Evolutionary conservation across 2,888 invertebrate species (phyloP).

Genomic region (Trichopria drosophilae): DNA sequence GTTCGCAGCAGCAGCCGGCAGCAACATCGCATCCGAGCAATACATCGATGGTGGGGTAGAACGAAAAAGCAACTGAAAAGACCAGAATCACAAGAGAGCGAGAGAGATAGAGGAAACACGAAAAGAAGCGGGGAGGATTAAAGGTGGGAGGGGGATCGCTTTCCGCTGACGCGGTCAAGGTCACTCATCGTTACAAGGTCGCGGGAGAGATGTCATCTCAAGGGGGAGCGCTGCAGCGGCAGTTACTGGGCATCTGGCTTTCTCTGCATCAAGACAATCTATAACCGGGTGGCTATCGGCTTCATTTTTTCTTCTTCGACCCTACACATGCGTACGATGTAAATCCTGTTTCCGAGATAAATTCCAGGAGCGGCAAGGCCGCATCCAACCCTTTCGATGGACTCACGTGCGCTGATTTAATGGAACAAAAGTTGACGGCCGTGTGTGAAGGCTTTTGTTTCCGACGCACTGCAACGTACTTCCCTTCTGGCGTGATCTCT

Average conservation of each 20-base stretch:
- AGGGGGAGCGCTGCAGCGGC: slow-evolving; percentile 34
- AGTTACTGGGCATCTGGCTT: background rate
- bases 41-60: slow-evolving; percentile 35
- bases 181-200: slow-evolving; percentile 53
- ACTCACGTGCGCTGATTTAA: no score
- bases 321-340: no score
- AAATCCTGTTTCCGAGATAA: no score
- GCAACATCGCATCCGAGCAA: slow-evolving; percentile 48
- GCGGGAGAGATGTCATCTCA: slow-evolving; percentile 53
- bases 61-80: background rate
- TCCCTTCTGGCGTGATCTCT: no score
- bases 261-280: background rate
- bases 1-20: slow-evolving; percentile 42
- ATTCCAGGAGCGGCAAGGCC: no score
- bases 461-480: no score
- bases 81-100: background rate
- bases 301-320: slow-evolving; percentile 1
- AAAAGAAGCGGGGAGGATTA: slow-evolving; percentile 33
- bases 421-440: no score
- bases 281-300: slow-evolving; percentile 8
- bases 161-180: slow-evolving; percentile 56
- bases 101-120: background rate
- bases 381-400: no score
- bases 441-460: no score
- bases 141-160: slow-evolving; percentile 34